These are phyloP conservation scores for Drosophila mayri DNA, from an alignment of 1,140 invertebrate genomes.

Conservation along the genomic window DNA sequence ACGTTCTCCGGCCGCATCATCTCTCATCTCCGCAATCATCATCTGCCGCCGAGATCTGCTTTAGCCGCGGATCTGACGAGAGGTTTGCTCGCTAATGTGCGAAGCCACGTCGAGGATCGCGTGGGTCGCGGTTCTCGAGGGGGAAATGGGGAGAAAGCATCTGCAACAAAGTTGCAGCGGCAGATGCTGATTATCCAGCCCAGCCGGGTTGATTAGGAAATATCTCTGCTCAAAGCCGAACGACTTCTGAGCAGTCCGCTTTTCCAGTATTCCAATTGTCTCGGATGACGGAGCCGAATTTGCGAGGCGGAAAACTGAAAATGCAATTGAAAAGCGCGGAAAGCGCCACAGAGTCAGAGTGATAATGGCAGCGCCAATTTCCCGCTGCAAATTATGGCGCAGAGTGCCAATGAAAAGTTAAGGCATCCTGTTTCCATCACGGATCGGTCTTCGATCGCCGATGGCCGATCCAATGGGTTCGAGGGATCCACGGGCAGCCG, in stretches of 20 bases:
- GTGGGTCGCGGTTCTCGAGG: conserved; percentile 43
- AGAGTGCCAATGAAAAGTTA: conserved; percentile 64
- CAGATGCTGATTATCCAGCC: conserved; percentile 61
- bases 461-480: too few relatives aligned
- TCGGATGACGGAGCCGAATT: conserved; percentile 61
- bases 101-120: conserved; percentile 44
- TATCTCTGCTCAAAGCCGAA: conserved; percentile 43
- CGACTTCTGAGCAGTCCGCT: conserved; percentile 50
- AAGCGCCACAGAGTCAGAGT: neutral
- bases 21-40: conserved; percentile 61
- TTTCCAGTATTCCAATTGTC: conserved; percentile 45
- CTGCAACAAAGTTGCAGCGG: conserved; percentile 65
- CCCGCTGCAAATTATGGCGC: conserved; percentile 60
- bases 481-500: conserved; percentile 30
- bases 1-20: conserved; percentile 50
- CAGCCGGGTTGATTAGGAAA: conserved; percentile 53
- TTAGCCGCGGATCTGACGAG: conserved; percentile 35
- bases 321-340: conserved; percentile 25
- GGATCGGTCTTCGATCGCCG: neutral
- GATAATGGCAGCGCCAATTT: conserved; percentile 37
- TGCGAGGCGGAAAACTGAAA: conserved; percentile 37
- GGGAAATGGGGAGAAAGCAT: conserved; percentile 6
- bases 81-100: conserved; percentile 62
- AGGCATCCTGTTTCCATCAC: conserved; percentile 65
- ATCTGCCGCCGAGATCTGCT: conserved; percentile 55